Percentiles rank a stretch among this genome's conserved stretches.
Conservation (phyloP, 2,113 vertebrate genomes). For the Heliornis fulica region DNA sequence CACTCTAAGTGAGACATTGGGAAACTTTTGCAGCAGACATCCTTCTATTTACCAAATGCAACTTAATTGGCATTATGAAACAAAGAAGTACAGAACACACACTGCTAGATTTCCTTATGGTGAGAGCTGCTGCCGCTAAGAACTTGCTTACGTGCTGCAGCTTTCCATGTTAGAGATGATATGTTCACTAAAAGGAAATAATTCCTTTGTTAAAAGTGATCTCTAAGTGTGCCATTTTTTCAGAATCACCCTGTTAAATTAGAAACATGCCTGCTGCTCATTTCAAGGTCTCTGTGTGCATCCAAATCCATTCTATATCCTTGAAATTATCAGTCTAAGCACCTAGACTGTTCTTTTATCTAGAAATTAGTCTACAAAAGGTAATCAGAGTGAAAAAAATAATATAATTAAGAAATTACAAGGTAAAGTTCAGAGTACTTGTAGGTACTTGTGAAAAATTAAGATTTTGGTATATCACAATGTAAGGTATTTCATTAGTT, state of each 20-base stretch:
- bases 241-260: not conserved
- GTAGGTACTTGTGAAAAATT: not conserved
- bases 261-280: not conserved
- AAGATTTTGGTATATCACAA: not conserved
- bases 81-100: not conserved
- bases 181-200: not conserved
- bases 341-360: not conserved
- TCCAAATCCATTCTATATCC: not conserved
- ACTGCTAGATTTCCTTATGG: not conserved
- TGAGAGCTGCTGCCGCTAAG: not conserved
- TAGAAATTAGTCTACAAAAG: not conserved
- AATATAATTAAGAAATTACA: not conserved
- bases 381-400: not conserved
- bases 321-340: not conserved
- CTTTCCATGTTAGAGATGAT: not conserved
- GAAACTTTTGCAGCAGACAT: slow-evolving; percentile 2
- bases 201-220: not conserved
- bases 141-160: not conserved
- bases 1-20: slow-evolving; percentile 38
- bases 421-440: not conserved
- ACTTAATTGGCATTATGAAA: slow-evolving; percentile 2
- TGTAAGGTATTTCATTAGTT: not conserved
- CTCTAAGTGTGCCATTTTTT: not conserved
- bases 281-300: not conserved
- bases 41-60: slow-evolving; percentile 37